Evolutionary conservation across 2,113 vertebrate genomes (phyloP).

Genomic region (Monarcha castaneiventris): DNA sequence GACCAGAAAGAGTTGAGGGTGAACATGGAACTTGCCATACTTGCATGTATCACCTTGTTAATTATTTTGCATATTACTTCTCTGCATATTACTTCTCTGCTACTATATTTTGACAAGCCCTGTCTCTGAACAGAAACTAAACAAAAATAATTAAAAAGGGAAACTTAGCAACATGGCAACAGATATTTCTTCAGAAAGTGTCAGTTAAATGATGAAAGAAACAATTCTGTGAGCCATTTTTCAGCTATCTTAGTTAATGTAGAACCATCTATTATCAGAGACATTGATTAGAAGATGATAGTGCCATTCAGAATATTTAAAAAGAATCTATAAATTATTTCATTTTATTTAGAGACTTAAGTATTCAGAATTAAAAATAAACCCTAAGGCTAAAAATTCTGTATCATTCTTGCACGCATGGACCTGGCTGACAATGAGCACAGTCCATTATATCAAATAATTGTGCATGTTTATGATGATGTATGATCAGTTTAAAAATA

Average conservation of each 20-base stretch:
- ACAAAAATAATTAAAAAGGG: not conserved
- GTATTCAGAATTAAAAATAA: not conserved
- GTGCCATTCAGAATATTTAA: not conserved
- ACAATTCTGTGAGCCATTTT: not conserved
- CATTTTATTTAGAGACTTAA: not conserved
- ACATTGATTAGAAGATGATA: not conserved
- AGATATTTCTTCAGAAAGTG: not conserved
- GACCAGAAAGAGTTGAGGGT: not conserved
- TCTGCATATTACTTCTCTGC: not conserved
- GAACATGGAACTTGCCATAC: not conserved
- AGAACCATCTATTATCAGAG: not conserved
- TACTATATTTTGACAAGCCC: not conserved
- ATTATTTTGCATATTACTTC: not conserved
- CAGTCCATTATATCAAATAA: not conserved
- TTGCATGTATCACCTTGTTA: not conserved
- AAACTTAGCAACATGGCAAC: not conserved
- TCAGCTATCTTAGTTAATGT: not conserved
- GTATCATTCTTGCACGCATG: not conserved
- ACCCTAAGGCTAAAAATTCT: not conserved
- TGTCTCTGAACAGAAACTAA: not conserved
- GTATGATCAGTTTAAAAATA: not conserved
- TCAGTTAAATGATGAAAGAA: not conserved
- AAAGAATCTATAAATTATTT: not conserved
- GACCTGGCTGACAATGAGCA: not conserved
- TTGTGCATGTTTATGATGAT: not conserved